Base-by-base conservation (phyloP, 2,797 vertebrate genomes). In the Gila robusta region DNA sequence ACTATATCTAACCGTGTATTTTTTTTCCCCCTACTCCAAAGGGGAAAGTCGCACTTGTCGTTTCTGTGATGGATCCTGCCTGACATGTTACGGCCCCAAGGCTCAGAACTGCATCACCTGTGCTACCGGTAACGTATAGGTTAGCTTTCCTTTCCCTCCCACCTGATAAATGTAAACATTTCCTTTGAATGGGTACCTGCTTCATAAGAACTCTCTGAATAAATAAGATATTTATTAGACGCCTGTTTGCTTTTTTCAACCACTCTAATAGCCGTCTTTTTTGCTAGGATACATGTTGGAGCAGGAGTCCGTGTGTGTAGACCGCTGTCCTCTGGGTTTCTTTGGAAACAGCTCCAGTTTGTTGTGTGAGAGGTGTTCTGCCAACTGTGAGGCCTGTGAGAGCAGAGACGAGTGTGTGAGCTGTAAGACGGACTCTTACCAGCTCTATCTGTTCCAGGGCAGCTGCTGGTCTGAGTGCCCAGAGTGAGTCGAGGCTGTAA, bases 391-490 rank as follows among this genome's bases (percentile, higher is more conserved):
- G 79, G 89, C 91, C 14, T 97, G 96, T 54, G 82, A 89, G 70
- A 93, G 91, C 67, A 89, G 90, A 19, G 94, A 96, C 59, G 91
- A 92, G 86, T 96, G 96, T 90, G 86, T 95, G 73, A 95, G 94
- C 92, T 97, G 96, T 81, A 92, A 93, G 79, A 93, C 88, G 71
- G 90, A 91, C 82, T 89, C 90, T 71, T 93, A 93, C 81, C 93
- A 91, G 71, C 94, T 95, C 17, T 95, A 95, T 83, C 94, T 96
- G 37, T 94, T 96, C 88, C 91, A 94, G 92, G 95, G 96, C 17
- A 92, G 82, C 35, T 96, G 95, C 89, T 95, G 93, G 94, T 95
- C 94, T 0, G 93, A 94, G 79, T 97, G 96, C 83, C 96, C 95
- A n/a, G 95, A 96, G 96, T 97, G 91, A 96, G 96, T 84, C 39